Evolutionary conservation across 2,888 invertebrate species (phyloP).

Genomic region (Latrodectus hesperus): DNA sequence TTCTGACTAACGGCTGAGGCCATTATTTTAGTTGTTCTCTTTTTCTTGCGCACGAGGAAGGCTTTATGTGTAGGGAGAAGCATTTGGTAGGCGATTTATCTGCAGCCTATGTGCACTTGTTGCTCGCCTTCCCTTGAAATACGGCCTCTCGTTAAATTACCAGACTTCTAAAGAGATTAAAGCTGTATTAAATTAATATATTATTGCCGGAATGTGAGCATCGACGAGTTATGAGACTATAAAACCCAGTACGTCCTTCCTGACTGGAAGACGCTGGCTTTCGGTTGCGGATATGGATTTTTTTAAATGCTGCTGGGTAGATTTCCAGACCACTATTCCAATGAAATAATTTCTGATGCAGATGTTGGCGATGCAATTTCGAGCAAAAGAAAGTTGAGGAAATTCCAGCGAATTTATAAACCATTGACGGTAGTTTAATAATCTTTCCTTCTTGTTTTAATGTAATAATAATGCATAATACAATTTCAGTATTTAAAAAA

Average conservation of each 20-base stretch:
- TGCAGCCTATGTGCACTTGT: conserved; percentile 57
- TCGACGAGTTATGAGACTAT: conserved; percentile 16
- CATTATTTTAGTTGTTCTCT: conserved; percentile 61
- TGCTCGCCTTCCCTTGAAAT: conserved; percentile 49
- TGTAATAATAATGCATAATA: no score
- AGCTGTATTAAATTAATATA: conserved; percentile 61
- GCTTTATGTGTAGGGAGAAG: conserved; percentile 58
- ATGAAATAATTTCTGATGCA: no score
- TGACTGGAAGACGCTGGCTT: no score
- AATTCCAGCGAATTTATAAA: no score
- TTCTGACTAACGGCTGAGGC: conserved; percentile 62
- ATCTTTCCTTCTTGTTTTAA: no score
- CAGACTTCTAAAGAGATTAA: conserved; percentile 62
- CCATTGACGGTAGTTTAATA: no score
- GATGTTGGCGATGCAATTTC: no score
- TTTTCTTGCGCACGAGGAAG: conserved; percentile 45
- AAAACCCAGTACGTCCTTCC: not conserved
- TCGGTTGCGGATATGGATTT: no score
- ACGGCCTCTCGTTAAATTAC: conserved; percentile 50
- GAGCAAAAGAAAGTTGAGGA: no score
- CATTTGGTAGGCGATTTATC: conserved; percentile 64
- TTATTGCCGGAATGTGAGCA: conserved; percentile 27
- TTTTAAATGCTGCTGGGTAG: no score
- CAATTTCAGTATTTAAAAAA: no score
- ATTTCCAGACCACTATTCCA: no score